These are phyloP conservation scores for Sclerodermus sp. DNA, from an alignment of 2,888 invertebrate species.

Conservation along the genomic window DNA sequence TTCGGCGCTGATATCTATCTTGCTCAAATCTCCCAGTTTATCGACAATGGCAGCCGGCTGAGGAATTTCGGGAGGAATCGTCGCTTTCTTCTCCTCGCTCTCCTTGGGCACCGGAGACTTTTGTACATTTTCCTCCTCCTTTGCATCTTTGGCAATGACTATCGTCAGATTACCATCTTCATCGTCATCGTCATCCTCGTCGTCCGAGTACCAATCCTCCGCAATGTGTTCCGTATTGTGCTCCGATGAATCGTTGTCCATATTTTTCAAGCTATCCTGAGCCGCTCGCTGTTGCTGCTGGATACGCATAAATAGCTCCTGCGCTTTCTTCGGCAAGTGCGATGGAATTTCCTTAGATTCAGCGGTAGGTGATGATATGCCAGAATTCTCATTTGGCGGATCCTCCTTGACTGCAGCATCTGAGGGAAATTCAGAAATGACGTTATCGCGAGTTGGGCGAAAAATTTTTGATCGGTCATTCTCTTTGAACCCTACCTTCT, in stretches of 20 bases:
- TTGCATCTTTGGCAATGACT: constrained; percentile 76
- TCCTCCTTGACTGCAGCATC: background rate
- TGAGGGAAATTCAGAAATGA: constrained; percentile 1
- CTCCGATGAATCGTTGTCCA: constrained; percentile 46
- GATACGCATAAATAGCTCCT: constrained; percentile 69
- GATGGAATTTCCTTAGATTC: constrained; percentile 54
- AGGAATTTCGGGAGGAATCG: constrained; percentile 47
- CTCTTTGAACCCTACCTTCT: constrained; percentile 16
- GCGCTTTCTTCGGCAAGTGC: constrained; percentile 67
- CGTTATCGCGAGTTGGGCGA: background rate
- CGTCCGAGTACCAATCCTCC: constrained; percentile 79
- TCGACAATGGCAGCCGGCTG: constrained; percentile 64
- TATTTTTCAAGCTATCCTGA: constrained; percentile 54
- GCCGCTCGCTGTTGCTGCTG: constrained; percentile 66
- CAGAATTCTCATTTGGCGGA: constrained; percentile 2
- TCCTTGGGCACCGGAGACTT: constrained; percentile 44
- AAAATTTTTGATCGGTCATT: background rate
- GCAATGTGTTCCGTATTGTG: constrained; percentile 46
- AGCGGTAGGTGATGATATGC: constrained; percentile 7
- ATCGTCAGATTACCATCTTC: constrained; percentile 55
- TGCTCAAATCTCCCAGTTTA: constrained; percentile 70
- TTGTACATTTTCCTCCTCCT: constrained; percentile 60
- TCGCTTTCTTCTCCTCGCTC: constrained; percentile 19
- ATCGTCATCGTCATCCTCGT: constrained; percentile 60
- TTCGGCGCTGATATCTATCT: constrained; percentile 74